Percentiles rank a stretch among this genome's conserved stretches.
Evolutionary conservation across 2,888 invertebrate genomes (phyloP).

Genomic region (Harpalus rubripes): DNA sequence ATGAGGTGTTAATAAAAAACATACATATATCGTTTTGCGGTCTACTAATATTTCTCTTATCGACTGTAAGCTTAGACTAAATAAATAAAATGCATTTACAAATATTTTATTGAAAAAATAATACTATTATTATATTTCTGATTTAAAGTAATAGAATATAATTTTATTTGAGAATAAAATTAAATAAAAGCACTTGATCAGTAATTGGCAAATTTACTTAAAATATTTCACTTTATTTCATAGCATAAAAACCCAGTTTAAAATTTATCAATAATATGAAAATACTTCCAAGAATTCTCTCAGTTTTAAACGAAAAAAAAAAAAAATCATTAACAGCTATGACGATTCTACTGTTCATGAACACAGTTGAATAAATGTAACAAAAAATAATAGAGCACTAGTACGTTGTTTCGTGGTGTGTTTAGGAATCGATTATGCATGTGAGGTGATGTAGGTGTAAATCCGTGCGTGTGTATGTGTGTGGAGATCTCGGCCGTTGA

Average conservation of each 20-base stretch:
- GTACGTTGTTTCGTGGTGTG: not conserved
- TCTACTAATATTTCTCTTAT: not conserved
- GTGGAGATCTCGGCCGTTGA: conserved; percentile 75
- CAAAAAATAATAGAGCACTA: not conserved
- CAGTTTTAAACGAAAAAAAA: too few species aligned
- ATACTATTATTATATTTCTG: too few species aligned
- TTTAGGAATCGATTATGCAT: conserved; percentile 64
- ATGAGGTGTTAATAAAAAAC: not conserved
- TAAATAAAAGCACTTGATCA: too few species aligned
- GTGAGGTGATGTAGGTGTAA: conserved; percentile 41
- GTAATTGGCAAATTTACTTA: too few species aligned
- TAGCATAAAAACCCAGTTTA: too few species aligned
- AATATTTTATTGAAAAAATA: not conserved
- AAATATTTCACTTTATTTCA: too few species aligned
- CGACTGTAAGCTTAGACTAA: not conserved
- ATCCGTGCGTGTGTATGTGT: conserved; percentile 58
- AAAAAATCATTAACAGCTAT: too few species aligned
- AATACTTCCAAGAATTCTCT: too few species aligned
- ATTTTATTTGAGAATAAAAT: too few species aligned
- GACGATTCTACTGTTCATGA: not conserved
- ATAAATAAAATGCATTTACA: not conserved
- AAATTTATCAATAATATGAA: too few species aligned
- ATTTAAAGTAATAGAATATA: too few species aligned
- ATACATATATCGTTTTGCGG: not conserved
- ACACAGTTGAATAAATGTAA: not conserved